phyloP scores from a whole-genome alignment of 1,140 invertebrate genomes.

The Papilio dardanus region DNA sequence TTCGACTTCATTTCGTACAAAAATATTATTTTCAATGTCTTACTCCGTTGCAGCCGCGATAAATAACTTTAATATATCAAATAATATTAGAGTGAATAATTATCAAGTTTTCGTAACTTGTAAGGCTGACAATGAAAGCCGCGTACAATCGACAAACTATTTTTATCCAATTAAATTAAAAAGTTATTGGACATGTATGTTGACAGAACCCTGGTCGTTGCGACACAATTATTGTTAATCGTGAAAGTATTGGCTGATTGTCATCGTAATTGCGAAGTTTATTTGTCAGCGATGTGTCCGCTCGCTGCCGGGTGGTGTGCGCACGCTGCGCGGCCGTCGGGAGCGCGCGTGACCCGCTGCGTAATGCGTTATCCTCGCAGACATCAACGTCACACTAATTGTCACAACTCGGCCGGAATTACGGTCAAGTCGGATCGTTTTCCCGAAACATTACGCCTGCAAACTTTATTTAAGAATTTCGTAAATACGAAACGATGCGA shows the following conservation, averaged over 20 bases:
- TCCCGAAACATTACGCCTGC: slow-evolving; percentile 2
- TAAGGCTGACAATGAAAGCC: background rate
- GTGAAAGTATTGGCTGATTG: background rate
- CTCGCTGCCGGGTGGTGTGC: background rate
- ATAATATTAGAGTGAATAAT: no score
- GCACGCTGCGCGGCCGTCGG: background rate
- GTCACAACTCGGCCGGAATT: background rate
- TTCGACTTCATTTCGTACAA: background rate
- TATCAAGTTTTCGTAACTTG: background rate
- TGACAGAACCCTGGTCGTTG: background rate
- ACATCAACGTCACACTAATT: slow-evolving; percentile 1
- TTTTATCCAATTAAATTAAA: no score
- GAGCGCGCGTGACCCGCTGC: background rate
- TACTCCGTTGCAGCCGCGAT: background rate
- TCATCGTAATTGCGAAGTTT: background rate
- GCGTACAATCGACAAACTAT: no score
- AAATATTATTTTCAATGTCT: background rate
- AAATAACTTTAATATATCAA: background rate
- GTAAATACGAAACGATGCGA: slow-evolving; percentile 18
- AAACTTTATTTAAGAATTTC: slow-evolving; percentile 24
- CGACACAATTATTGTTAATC: background rate
- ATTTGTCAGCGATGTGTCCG: background rate
- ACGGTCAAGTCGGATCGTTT: slow-evolving; percentile 7
- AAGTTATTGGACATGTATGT: background rate
- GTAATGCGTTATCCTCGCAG: background rate